A percentile compares a stretch with the other conserved stretches of the same genome.
These are phyloP conservation scores for Cosmia pyralina DNA, from an alignment of 2,888 invertebrate species.

Conservation along the genomic window DNA sequence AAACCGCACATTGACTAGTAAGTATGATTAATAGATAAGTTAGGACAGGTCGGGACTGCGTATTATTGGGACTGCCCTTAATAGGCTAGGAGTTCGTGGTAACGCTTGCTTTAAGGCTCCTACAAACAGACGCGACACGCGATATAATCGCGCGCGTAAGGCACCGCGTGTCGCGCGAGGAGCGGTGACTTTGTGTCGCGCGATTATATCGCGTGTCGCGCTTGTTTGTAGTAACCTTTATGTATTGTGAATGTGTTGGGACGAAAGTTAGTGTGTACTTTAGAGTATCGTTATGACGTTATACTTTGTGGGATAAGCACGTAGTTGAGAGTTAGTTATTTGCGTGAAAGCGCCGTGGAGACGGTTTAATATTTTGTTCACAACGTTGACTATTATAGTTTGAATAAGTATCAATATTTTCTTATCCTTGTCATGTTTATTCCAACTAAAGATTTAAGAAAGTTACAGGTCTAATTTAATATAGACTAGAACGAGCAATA, in stretches of 20 bases:
- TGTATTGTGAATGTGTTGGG: conserved; percentile 35
- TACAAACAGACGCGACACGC: no score
- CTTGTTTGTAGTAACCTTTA: neutral
- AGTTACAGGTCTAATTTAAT: neutral
- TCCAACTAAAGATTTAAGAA: neutral
- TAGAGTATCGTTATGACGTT: conserved; percentile 19
- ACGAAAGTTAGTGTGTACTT: conserved; percentile 28
- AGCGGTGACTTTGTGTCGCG: no score
- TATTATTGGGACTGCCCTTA: conserved; percentile 69
- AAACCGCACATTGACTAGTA: conserved; percentile 70
- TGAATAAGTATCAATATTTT: conserved; percentile 12
- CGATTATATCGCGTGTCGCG: no score
- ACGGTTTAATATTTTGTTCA: conserved; percentile 23
- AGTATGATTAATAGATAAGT: conserved; percentile 84
- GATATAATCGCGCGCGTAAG: no score
- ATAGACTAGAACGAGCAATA: neutral
- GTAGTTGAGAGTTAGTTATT: conserved; percentile 34
- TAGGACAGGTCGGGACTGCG: conserved; percentile 79
- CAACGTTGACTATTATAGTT: conserved; percentile 10
- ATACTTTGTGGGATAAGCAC: conserved; percentile 39
- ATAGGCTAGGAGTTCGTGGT: conserved; percentile 63
- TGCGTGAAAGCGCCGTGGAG: neutral
- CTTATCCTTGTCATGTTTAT: neutral
- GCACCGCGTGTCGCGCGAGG: no score
- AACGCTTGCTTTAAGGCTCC: conserved; percentile 38